Evolutionary conservation across 2,797 vertebrate species (phyloP), one percentile per base, ranked within the genome.

Genomic region (Pseudochromis fuscus): DNA sequence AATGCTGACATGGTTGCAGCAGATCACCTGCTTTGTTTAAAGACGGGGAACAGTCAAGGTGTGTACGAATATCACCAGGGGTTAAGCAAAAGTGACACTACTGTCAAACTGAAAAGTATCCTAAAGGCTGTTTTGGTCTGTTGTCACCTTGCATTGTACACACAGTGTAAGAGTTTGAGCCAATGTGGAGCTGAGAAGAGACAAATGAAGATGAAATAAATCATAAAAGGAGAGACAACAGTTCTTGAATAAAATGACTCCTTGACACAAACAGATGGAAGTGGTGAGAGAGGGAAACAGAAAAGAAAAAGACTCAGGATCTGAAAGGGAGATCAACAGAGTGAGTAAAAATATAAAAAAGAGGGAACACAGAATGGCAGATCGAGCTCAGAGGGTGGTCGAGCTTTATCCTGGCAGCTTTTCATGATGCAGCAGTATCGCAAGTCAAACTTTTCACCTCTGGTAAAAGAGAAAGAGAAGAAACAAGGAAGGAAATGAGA

Each of bases 321-420:
- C 46, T 21, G 11, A 82, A 45, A 64, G 15, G 4, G 18, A 58
- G 50, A 53, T 37, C 53, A 42, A 58, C 42, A 57, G 38, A 67
- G 44, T 15, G 59, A 84, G 49, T 0, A n/a, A n/a, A n/a, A n/a
- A n/a, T n/a, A n/a, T n/a, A n/a, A n/a, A 16, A 65, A 50, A 40
- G 13, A 49, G 18, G 69, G 35, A 75, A 85, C 72, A 74, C 24
- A 61, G 70, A 77, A 71, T 67, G 67, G 63, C 82, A 81, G 55
- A 82, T 82, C 13, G 25, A 79, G 72, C 84, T 68, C 75, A 67
- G 70, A 24, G 64, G 67, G 75, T 57, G 80, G 77, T 87, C 68
- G 38, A 18, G 56, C 38, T 74, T 13, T 45, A 0, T 65, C 48
- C 57, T 63, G 51, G 49, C 48, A 60, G 65, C 30, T 65, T 83